Conservation (phyloP, 2,888 invertebrate genomes). For the Drosophila maculinotata region DNA sequence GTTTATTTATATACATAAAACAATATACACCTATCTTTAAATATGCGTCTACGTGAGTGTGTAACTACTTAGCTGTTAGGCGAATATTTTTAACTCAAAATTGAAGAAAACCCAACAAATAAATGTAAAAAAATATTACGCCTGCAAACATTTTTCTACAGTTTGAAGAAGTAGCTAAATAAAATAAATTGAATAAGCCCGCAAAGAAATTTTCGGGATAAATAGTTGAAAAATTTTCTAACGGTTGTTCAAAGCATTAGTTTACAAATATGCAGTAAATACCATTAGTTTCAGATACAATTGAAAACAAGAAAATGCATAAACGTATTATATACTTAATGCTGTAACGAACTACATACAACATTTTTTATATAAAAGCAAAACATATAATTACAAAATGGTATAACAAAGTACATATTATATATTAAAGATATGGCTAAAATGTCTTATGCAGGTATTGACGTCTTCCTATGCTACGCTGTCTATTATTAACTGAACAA, state of each 20-base stretch:
- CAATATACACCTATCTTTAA: slow-evolving; percentile 37
- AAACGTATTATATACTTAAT: slow-evolving; percentile 44
- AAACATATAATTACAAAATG: slow-evolving; percentile 53
- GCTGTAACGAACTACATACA: slow-evolving; percentile 51
- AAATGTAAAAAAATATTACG: slow-evolving; percentile 42
- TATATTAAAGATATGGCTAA: slow-evolving; percentile 84
- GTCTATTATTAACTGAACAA: slow-evolving; percentile 85
- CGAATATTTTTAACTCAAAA: slow-evolving; percentile 60
- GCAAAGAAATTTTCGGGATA: slow-evolving; percentile 22
- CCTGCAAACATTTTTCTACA: slow-evolving; percentile 75
- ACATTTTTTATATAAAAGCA: slow-evolving; percentile 47
- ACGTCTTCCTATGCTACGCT: slow-evolving; percentile 86
- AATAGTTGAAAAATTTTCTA: slow-evolving; percentile 60
- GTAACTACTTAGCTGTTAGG: slow-evolving; percentile 52
- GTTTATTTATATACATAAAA: slow-evolving; percentile 41
- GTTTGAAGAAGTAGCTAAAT: slow-evolving; percentile 52
- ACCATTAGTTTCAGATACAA: slow-evolving; percentile 47
- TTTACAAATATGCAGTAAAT: slow-evolving; percentile 46
- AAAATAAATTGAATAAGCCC: slow-evolving; percentile 25
- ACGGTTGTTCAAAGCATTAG: slow-evolving; percentile 64
- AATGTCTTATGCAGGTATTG: slow-evolving; percentile 86
- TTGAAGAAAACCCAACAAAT: slow-evolving; percentile 11
- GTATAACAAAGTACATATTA: slow-evolving; percentile 68
- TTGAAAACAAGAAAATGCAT: slow-evolving; percentile 37
- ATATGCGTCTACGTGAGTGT: slow-evolving; percentile 61